These are phyloP conservation scores for Drosophila hamatofila DNA, from an alignment of 2,888 invertebrate species.

Conservation along the genomic window DNA sequence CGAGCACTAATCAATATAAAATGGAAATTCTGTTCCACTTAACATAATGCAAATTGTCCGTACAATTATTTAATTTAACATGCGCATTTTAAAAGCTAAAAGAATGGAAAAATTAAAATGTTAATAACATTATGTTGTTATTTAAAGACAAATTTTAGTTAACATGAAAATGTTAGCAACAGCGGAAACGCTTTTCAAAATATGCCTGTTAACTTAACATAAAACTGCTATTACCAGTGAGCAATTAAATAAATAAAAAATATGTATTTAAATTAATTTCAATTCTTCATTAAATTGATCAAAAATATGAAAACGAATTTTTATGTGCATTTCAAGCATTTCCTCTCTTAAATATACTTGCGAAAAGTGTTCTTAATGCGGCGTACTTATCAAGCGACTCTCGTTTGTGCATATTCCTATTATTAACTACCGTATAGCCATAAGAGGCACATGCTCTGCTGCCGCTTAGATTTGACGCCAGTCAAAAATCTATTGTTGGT, in stretches of 20 bases:
- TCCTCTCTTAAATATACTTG: neutral
- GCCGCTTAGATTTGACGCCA: constrained; percentile 29
- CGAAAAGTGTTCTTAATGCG: neutral
- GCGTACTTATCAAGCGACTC: constrained; percentile 36
- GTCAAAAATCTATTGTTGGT: constrained; percentile 62
- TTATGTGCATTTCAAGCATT: neutral
- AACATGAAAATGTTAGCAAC: neutral
- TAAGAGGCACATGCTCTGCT: constrained; percentile 47
- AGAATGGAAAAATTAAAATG: neutral
- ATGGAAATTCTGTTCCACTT: neutral
- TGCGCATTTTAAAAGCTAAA: neutral
- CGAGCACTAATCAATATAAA: neutral
- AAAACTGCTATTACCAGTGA: neutral
- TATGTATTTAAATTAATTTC: neutral
- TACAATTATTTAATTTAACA: constrained; percentile 3
- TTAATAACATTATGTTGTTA: neutral
- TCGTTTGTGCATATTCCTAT: constrained; percentile 35
- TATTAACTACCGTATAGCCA: constrained; percentile 64
- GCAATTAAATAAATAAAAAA: neutral
- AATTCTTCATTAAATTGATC: neutral
- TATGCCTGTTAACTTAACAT: neutral
- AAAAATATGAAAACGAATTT: neutral
- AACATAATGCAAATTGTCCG: constrained; percentile 9
- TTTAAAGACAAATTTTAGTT: neutral
- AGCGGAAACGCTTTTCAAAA: too few species aligned